Percentiles rank a stretch among this genome's conserved stretches.
These are phyloP conservation scores for Solea solea DNA, from an alignment of 2,113 vertebrate species.

Conservation along the genomic window DNA sequence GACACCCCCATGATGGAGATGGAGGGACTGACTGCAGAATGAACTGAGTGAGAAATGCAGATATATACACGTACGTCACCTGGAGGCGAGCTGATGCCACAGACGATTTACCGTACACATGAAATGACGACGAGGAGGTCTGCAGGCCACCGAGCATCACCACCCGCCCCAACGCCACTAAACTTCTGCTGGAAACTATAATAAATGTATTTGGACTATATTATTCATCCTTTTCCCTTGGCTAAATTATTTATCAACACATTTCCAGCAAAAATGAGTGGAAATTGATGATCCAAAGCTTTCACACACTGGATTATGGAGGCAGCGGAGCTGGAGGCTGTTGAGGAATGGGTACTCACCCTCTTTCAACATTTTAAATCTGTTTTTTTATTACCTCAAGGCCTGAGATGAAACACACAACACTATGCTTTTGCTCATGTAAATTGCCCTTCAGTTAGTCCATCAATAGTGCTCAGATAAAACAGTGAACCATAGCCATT, in stretches of 20 bases:
- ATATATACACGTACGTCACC: slow-evolving; percentile 1
- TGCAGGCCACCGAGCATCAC: background rate
- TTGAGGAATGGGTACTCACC: slow-evolving; percentile 2
- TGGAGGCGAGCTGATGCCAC: slow-evolving; percentile 19
- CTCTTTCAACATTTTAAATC: slow-evolving; percentile 26
- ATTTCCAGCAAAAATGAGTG: slow-evolving; percentile 53
- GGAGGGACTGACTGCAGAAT: slow-evolving; percentile 33
- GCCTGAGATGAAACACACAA: slow-evolving; percentile 17
- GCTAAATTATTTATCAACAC: slow-evolving; percentile 61
- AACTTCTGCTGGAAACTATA: slow-evolving; percentile 11
- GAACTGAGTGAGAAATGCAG: slow-evolving; percentile 20
- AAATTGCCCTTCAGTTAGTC: background rate
- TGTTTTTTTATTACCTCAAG: slow-evolving; percentile 7
- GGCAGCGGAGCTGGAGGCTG: slow-evolving; percentile 24
- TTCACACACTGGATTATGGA: slow-evolving; percentile 44
- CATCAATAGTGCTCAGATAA: background rate
- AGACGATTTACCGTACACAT: slow-evolving; percentile 2
- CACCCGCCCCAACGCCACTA: background rate
- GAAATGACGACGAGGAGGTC: slow-evolving; percentile 15
- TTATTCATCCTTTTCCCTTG: slow-evolving; percentile 46
- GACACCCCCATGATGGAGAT: slow-evolving; percentile 29
- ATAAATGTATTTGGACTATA: slow-evolving; percentile 46
- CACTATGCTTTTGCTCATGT: slow-evolving; percentile 11
- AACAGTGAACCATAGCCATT: background rate
- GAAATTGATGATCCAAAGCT: slow-evolving; percentile 59